These are phyloP conservation scores for Dermatemys mawii DNA, from an alignment of 2,113 vertebrate species.

Conservation along the genomic window DNA sequence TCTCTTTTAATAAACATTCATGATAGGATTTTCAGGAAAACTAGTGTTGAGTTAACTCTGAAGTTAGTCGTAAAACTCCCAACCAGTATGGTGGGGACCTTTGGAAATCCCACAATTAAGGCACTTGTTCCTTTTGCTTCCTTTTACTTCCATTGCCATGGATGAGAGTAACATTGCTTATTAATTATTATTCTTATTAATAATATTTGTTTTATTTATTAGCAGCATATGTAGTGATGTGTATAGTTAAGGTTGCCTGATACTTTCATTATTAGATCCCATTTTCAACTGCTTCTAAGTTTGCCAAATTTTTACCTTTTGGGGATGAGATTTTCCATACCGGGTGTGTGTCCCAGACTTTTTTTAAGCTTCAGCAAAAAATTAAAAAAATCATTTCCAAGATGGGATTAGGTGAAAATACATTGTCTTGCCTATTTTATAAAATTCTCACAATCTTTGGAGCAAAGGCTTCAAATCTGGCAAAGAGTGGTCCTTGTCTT, in stretches of 20 bases:
- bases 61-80: background rate
- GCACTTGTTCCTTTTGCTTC: background rate
- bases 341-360: no score
- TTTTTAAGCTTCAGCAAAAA: background rate
- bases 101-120: background rate
- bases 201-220: no score
- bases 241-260: background rate
- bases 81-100: background rate
- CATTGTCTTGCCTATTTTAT: background rate
- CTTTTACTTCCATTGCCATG: background rate
- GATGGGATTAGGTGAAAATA: background rate
- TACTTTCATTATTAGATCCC: background rate
- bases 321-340: background rate
- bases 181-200: rapidly evolving
- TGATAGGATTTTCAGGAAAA: background rate
- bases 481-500: background rate
- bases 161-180: background rate
- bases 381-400: background rate
- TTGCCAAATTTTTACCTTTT: background rate
- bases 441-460: background rate
- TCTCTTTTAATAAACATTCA: background rate
- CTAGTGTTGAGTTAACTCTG: background rate
- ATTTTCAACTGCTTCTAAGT: background rate
- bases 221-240: background rate
- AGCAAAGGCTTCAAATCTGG: background rate